Percentiles rank a stretch among this genome's conserved stretches.
These are phyloP conservation scores for Drosophila melanocephala DNA, from an alignment of 2,888 invertebrate genomes.

Conservation along the genomic window DNA sequence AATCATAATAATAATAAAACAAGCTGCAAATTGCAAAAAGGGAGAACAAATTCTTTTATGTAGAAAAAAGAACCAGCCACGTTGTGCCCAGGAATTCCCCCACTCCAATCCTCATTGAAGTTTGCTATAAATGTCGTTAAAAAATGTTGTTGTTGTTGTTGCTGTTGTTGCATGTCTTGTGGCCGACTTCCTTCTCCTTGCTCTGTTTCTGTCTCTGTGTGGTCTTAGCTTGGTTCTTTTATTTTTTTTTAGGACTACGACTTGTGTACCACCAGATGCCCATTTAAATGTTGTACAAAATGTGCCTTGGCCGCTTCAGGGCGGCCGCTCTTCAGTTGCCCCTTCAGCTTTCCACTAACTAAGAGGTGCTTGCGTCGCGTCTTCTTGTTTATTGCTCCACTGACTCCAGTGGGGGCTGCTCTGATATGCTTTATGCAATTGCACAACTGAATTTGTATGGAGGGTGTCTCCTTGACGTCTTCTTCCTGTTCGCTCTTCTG, in stretches of 20 bases:
- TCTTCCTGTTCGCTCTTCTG: not conserved
- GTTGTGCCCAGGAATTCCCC: conserved; percentile 23
- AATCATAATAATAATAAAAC: conserved; percentile 29
- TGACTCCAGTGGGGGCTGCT: conserved; percentile 41
- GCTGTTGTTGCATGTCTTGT: conserved; percentile 29
- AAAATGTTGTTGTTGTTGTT: conserved; percentile 18
- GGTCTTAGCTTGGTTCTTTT: conserved; percentile 32
- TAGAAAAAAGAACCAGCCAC: conserved; percentile 13
- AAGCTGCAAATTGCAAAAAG: conserved; percentile 22
- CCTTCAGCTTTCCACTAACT: conserved; percentile 1
- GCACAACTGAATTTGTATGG: conserved; percentile 18
- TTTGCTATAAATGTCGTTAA: conserved; percentile 48
- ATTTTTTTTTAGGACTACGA: conserved; percentile 40
- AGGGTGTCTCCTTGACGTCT: conserved; percentile 9
- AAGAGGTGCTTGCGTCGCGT: conserved; percentile 2
- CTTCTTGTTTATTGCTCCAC: conserved; percentile 55
- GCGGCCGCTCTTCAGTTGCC: conserved; percentile 44
- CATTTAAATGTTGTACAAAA: conserved; percentile 71
- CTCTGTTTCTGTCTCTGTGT: conserved; percentile 30
- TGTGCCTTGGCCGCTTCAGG: conserved; percentile 65
- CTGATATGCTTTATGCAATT: conserved; percentile 50
- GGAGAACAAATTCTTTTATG: conserved; percentile 2
- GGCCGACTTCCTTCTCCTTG: not conserved
- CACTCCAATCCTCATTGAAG: not conserved
- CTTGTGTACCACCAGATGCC: conserved; percentile 20